phyloP scores from a whole-genome alignment of 2,113 vertebrate genomes.

The Microcebus ravelobensis region DNA sequence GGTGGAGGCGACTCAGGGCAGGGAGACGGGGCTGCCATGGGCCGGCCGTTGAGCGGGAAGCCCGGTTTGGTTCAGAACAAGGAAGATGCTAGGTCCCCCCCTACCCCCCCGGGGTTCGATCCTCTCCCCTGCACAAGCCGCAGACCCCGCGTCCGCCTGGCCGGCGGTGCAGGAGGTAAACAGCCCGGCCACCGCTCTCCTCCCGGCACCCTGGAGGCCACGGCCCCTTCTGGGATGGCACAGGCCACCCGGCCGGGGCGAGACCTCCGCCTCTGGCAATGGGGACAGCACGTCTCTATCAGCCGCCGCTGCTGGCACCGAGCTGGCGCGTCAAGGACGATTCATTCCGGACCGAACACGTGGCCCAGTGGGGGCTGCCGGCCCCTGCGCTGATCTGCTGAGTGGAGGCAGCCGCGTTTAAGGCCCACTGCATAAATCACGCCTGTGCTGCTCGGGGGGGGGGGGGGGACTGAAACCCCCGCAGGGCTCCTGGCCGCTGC shows the following conservation, averaged over 20 bases:
- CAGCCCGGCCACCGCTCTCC: fast-evolving
- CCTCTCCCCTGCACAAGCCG: fast-evolving
- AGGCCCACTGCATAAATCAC: not conserved
- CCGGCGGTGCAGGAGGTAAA: not conserved
- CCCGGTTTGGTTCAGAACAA: no score
- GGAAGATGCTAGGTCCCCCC: no score
- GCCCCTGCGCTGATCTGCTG: not conserved
- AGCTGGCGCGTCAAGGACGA: fast-evolving
- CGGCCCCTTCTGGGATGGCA: not conserved
- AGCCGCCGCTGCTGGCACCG: not conserved
- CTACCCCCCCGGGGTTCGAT: not conserved
- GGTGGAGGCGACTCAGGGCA: not conserved
- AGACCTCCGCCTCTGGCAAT: not conserved
- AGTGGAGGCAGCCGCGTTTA: not conserved
- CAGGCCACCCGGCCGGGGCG: not conserved
- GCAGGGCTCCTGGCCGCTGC: not conserved
- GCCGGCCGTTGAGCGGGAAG: not conserved
- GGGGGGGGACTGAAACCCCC: not conserved
- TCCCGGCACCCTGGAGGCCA: not conserved
- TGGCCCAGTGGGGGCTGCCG: fast-evolving
- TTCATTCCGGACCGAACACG: not conserved
- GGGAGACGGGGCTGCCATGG: fast-evolving
- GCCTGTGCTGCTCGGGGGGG: fast-evolving
- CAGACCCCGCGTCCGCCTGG: fast-evolving
- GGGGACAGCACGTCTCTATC: fast-evolving